These are phyloP conservation scores for Anthopleura xanthogrammica DNA, from an alignment of 92 coral and sea anemone species.

Conservation along the genomic window DNA sequence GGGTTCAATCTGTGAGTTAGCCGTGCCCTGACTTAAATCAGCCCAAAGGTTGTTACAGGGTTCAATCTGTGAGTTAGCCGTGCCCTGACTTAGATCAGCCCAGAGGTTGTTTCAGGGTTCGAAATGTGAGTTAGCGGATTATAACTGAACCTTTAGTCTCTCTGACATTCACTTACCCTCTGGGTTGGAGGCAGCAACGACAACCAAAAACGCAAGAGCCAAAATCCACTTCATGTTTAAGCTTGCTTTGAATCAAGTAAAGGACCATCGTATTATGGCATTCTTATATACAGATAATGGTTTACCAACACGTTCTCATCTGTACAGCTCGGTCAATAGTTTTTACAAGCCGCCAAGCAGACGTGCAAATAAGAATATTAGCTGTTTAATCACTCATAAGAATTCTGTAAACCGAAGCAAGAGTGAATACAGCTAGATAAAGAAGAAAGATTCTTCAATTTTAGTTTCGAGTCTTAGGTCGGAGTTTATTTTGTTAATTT, in stretches of 20 bases:
- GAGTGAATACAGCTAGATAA: neutral
- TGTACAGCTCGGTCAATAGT: neutral
- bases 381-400: neutral
- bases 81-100: no score
- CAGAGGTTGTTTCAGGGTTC: no score
- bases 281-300: neutral
- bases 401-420: neutral
- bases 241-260: neutral
- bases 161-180: constrained; percentile 30
- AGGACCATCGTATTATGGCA: neutral
- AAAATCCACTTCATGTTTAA: constrained; percentile 43
- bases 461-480: neutral
- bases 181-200: constrained; percentile 40
- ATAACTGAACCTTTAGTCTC: no score
- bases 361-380: neutral
- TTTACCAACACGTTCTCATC: neutral
- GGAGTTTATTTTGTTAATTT: neutral
- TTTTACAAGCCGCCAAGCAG: neutral
- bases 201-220: constrained; percentile 20
- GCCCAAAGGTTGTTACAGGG: no score
- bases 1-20: no score
- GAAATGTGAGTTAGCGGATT: no score
- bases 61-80: no score
- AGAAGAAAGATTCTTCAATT: neutral
- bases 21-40: no score